Conservation (phyloP, 2,888 invertebrate species). For the Lottia gigantea region DNA sequence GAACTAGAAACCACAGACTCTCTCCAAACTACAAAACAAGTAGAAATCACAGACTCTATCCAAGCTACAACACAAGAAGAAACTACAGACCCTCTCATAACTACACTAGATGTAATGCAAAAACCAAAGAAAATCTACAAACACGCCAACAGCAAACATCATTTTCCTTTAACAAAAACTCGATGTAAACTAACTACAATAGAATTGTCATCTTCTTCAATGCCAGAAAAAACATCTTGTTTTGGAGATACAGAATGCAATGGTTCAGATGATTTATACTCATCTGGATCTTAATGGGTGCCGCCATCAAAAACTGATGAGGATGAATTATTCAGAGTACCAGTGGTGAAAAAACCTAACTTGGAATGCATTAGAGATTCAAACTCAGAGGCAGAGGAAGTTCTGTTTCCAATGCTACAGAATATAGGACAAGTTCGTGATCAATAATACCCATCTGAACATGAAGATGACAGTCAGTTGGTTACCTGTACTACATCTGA, state of each 20-base stretch:
- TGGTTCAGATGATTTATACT: constrained; percentile 8
- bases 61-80: too few relatives aligned
- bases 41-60: too few relatives aligned
- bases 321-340: not conserved
- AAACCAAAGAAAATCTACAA: too few relatives aligned
- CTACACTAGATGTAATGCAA: too few relatives aligned
- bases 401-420: constrained; percentile 7
- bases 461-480: constrained; percentile 1
- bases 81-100: too few relatives aligned
- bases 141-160: too few relatives aligned
- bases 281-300: constrained; percentile 7
- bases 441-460: not conserved
- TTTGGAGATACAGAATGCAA: not conserved
- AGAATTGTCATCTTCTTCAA: not conserved
- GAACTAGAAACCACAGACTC: too few relatives aligned
- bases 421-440: not conserved
- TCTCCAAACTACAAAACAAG: too few relatives aligned
- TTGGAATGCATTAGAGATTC: constrained; percentile 1
- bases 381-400: constrained; percentile 4
- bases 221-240: not conserved
- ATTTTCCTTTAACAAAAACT: too few relatives aligned
- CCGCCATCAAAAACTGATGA: constrained; percentile 9
- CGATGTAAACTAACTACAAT: too few relatives aligned
- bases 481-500: constrained; percentile 5
- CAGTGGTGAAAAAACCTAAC: not conserved